These are phyloP conservation scores for Gallinago paraguaiae DNA, from an alignment of 2,113 vertebrate genomes.

Conservation along the genomic window DNA sequence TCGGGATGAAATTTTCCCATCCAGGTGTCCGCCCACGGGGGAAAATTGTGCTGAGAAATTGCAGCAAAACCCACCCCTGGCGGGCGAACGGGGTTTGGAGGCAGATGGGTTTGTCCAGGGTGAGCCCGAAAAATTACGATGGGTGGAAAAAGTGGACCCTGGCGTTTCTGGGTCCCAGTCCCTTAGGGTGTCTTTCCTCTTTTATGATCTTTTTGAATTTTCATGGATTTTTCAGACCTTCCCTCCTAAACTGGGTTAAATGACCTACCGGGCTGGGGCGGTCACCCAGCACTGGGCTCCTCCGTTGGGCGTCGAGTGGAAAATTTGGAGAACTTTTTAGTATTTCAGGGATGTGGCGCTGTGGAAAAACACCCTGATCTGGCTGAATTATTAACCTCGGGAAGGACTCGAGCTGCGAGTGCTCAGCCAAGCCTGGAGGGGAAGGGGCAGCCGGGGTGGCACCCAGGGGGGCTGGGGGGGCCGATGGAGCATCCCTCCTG, in stretches of 20 bases:
- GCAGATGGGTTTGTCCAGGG: accelerated
- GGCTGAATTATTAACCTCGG: neutral
- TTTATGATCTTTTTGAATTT: neutral
- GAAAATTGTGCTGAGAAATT: neutral
- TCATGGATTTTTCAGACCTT: neutral
- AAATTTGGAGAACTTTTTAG: neutral
- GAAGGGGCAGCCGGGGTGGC: neutral
- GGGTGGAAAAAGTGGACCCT: too few relatives aligned
- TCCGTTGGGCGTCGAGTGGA: accelerated
- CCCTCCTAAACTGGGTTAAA: neutral
- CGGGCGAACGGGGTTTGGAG: neutral
- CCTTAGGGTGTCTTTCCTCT: accelerated
- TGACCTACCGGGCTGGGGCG: accelerated
- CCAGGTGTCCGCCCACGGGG: slow-evolving; percentile 1
- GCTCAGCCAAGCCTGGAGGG: neutral
- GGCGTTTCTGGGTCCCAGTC: accelerated
- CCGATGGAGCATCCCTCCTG: neutral
- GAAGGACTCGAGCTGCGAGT: neutral
- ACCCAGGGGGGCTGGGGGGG: accelerated
- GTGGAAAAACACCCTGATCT: neutral
- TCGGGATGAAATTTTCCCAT: neutral
- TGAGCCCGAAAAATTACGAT: neutral
- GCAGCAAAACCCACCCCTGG: neutral
- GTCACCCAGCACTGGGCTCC: accelerated
- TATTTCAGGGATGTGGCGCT: neutral